A percentile compares a stretch with the other conserved stretches of the same genome.
These are phyloP conservation scores for Protobothrops mucrosquamatus DNA, from an alignment of 2,113 vertebrate genomes.

Conservation along the genomic window DNA sequence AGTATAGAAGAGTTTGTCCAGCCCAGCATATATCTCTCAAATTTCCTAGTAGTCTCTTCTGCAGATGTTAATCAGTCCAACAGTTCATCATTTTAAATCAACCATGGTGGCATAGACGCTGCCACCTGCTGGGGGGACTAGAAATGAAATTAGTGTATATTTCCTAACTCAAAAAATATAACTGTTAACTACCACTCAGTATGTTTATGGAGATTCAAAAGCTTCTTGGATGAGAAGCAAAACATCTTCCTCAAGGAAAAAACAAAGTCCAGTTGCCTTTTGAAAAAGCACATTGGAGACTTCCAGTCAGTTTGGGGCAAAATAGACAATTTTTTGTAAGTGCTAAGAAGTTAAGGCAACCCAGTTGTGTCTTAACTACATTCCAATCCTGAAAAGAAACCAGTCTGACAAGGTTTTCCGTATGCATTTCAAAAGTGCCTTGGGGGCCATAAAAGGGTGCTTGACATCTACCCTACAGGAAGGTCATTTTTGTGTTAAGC, in stretches of 20 bases:
- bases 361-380: not conserved
- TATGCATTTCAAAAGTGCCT: not conserved
- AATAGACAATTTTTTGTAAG: not conserved
- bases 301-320: not conserved
- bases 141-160: not conserved
- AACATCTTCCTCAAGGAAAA: not conserved
- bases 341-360: not conserved
- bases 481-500: not conserved
- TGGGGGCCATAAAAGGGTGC: not conserved
- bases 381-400: constrained; percentile 9
- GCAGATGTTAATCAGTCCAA: not conserved
- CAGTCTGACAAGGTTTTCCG: not conserved
- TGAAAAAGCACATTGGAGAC: not conserved
- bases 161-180: not conserved
- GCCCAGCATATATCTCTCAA: not conserved
- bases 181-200: not conserved
- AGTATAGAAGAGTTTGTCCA: not conserved
- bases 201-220: not conserved
- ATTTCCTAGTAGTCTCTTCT: not conserved
- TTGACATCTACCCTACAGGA: not conserved
- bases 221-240: not conserved
- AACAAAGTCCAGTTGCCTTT: not conserved
- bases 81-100: not conserved
- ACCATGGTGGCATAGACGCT: not conserved
- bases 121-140: not conserved